phyloP scores from a whole-genome alignment of 2,888 invertebrate genomes.

The Endomychus coccineus region DNA sequence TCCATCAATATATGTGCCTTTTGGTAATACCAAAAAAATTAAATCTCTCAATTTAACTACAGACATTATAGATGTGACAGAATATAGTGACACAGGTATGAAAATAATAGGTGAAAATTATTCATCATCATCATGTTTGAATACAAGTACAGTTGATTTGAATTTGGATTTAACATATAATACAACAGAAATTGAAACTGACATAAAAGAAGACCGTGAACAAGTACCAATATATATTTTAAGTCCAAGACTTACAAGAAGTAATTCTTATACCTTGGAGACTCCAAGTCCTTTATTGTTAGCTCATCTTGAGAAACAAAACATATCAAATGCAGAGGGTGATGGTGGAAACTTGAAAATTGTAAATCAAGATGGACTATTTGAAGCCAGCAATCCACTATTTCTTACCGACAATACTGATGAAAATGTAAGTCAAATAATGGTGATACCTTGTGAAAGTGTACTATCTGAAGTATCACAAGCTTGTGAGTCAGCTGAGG shows the following conservation, averaged over 20 bases:
- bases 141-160: background rate
- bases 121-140: background rate
- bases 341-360: too few species aligned
- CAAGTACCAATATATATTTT: background rate
- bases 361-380: too few species aligned
- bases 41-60: constrained; percentile 27
- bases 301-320: constrained; percentile 51
- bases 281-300: constrained; percentile 68
- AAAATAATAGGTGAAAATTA: constrained; percentile 21
- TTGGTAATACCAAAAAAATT: constrained; percentile 1
- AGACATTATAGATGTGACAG: constrained; percentile 32
- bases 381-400: background rate
- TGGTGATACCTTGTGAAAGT: too few species aligned
- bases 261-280: constrained; percentile 72
- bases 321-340: constrained; percentile 3
- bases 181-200: background rate
- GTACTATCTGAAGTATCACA: too few species aligned
- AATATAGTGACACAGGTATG: constrained; percentile 29
- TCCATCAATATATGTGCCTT: constrained; percentile 19
- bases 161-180: constrained; percentile 1
- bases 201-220: background rate
- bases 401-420: background rate
- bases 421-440: constrained; percentile 2
- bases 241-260: constrained; percentile 53
- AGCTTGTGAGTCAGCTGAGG: too few species aligned